Percentiles rank a stretch among this genome's conserved stretches.
Conservation (phyloP, 2,888 invertebrate species). For the Tuta absoluta region DNA sequence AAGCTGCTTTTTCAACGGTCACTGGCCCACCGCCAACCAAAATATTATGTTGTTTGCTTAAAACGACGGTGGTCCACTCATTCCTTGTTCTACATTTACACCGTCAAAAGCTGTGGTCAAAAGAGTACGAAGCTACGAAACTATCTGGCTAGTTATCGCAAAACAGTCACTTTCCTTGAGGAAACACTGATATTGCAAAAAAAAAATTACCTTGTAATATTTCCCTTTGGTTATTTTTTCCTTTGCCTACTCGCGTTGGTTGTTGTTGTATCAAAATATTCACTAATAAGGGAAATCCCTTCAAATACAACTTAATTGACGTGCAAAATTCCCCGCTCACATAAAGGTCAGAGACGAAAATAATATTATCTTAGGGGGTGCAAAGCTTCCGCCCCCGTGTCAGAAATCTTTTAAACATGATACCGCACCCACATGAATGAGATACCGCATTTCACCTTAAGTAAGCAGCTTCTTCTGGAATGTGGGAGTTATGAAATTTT, state of each 20-base stretch:
- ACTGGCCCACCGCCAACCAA: constrained; percentile 11
- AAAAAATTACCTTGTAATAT: no score
- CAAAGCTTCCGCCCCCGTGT: neutral
- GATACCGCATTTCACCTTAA: constrained; percentile 4
- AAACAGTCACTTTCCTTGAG: no score
- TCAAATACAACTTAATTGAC: neutral
- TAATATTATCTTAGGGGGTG: neutral
- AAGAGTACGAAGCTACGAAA: no score
- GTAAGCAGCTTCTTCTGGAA: neutral
- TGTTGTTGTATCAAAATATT: neutral
- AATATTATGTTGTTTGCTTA: constrained; percentile 21
- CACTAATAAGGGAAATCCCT: constrained; percentile 5
- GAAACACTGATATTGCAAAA: no score
- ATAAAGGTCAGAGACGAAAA: constrained; percentile 2
- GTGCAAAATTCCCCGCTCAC: constrained; percentile 22
- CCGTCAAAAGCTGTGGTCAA: neutral
- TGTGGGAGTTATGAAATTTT: neutral
- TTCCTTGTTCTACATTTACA: neutral
- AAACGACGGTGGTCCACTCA: constrained; percentile 3
- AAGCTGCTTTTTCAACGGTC: constrained; percentile 3
- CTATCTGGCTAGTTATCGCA: no score
- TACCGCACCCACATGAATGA: neutral
- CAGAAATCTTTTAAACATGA: neutral
- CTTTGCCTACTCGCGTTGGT: constrained; percentile 34
- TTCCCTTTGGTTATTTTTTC: neutral